Evolutionary conservation across 2,113 vertebrate genomes (phyloP).

Genomic region (Rhinolophus sinicus): DNA sequence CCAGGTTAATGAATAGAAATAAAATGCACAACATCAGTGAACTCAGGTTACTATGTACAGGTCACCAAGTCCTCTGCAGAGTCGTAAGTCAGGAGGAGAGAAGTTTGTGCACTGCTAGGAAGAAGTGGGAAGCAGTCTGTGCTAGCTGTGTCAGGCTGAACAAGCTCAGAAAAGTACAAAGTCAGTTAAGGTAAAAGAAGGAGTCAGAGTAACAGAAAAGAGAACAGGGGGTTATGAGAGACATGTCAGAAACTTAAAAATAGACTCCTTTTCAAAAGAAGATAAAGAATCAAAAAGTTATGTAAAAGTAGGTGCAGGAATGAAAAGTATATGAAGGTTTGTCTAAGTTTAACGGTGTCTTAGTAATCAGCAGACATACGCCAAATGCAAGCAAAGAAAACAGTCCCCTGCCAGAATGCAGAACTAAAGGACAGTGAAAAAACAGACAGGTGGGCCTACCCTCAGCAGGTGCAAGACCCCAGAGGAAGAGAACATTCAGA

Average conservation of each 20-base stretch:
- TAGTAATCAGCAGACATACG: not conserved
- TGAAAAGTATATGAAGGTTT: slow-evolving; percentile 41
- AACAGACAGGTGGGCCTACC: not conserved
- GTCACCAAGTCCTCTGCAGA: not conserved
- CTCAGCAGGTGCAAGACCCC: not conserved
- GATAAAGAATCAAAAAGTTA: slow-evolving; percentile 59
- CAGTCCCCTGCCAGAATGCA: not conserved
- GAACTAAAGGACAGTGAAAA: not conserved
- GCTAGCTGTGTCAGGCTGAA: not conserved
- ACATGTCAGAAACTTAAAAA: slow-evolving; percentile 74
- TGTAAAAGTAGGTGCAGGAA: slow-evolving; percentile 54
- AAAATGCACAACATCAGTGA: not conserved
- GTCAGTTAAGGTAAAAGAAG: slow-evolving; percentile 64
- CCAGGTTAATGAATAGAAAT: not conserved
- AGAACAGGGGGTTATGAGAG: slow-evolving; percentile 44
- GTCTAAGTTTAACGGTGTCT: slow-evolving; percentile 35
- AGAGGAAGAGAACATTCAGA: not conserved
- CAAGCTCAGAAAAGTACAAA: not conserved
- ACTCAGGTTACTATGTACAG: not conserved
- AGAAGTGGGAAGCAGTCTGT: not conserved
- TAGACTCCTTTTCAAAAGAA: slow-evolving; percentile 60
- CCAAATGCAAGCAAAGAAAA: not conserved
- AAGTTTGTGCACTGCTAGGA: not conserved
- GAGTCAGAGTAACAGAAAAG: slow-evolving; percentile 10
- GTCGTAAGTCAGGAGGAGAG: not conserved